Conservation (phyloP, 23 tunicate species). For the Clavelina lepadiformis region DNA sequence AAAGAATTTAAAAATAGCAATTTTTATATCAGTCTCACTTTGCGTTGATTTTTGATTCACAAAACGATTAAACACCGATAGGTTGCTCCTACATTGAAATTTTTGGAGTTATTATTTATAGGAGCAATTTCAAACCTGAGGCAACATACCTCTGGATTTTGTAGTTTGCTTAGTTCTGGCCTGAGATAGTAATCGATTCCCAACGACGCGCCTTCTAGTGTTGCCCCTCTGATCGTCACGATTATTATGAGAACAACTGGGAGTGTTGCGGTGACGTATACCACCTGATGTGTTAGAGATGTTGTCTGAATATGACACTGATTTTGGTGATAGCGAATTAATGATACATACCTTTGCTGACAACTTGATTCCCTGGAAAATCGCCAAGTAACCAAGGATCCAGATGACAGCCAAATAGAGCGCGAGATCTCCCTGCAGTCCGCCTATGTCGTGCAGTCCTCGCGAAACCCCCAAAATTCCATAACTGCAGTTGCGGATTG, state of each 20-base stretch:
- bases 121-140: too few species aligned
- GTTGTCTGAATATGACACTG: too few species aligned
- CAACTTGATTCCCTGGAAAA: conserved; percentile 46
- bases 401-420: conserved; percentile 20
- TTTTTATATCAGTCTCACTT: too few species aligned
- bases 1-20: too few species aligned
- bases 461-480: conserved; percentile 16
- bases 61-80: too few species aligned
- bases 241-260: conserved; percentile 26
- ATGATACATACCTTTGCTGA: too few species aligned
- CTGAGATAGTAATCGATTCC: conserved; percentile 29
- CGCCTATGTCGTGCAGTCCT: conserved; percentile 23
- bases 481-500: too few species aligned
- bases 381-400: too few species aligned
- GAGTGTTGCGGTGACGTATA: conserved; percentile 41
- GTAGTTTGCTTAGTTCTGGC: conserved; percentile 25
- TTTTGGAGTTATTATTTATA: too few species aligned
- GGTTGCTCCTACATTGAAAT: too few species aligned
- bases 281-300: conserved; percentile 29
- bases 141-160: conserved; percentile 4
- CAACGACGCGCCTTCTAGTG: conserved; percentile 37
- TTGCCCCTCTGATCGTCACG: conserved; percentile 17
- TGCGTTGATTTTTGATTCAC: too few species aligned
- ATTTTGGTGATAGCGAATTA: too few species aligned
- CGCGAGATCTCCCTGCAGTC: conserved; percentile 15